These are phyloP conservation scores for Helicoverpa armigera DNA, from an alignment of 1,140 invertebrate species.

Conservation along the genomic window DNA sequence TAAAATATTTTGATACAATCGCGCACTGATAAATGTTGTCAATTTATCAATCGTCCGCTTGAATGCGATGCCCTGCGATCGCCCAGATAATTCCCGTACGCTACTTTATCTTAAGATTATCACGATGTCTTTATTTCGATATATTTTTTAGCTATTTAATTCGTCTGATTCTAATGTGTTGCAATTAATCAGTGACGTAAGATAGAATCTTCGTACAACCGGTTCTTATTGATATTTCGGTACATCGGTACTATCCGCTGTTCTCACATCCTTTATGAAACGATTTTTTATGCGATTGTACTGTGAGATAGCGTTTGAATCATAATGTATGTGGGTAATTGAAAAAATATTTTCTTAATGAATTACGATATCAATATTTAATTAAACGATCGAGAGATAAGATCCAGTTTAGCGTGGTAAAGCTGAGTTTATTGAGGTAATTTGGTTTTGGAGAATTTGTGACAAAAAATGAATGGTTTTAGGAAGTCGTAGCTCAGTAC, in stretches of 20 bases:
- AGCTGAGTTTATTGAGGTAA: constrained; percentile 35
- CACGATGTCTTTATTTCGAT: constrained; percentile 72
- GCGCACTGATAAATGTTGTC: constrained; percentile 76
- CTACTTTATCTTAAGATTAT: constrained; percentile 76
- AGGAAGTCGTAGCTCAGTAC: constrained; percentile 36
- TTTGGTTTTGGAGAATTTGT: constrained; percentile 40
- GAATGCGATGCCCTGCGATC: constrained; percentile 62
- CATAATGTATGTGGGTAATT: constrained; percentile 38
- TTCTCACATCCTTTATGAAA: constrained; percentile 45
- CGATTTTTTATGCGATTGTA: constrained; percentile 24
- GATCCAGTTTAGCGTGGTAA: constrained; percentile 37
- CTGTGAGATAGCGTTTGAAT: constrained; percentile 20
- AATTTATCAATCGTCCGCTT: constrained; percentile 76
- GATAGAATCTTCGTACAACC: constrained; percentile 34
- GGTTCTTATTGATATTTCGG: constrained; percentile 32
- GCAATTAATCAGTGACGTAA: constrained; percentile 63
- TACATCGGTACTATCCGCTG: constrained; percentile 31
- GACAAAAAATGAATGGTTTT: constrained; percentile 30
- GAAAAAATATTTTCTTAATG: constrained; percentile 40
- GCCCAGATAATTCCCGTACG: constrained; percentile 70
- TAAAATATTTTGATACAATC: constrained; percentile 85
- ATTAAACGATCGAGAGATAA: constrained; percentile 34
- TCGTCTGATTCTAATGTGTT: constrained; percentile 64
- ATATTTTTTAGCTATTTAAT: constrained; percentile 67
- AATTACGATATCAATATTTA: constrained; percentile 45